phyloP scores from a whole-genome alignment of 2,888 invertebrate genomes.

The Harpalus rufipes region DNA sequence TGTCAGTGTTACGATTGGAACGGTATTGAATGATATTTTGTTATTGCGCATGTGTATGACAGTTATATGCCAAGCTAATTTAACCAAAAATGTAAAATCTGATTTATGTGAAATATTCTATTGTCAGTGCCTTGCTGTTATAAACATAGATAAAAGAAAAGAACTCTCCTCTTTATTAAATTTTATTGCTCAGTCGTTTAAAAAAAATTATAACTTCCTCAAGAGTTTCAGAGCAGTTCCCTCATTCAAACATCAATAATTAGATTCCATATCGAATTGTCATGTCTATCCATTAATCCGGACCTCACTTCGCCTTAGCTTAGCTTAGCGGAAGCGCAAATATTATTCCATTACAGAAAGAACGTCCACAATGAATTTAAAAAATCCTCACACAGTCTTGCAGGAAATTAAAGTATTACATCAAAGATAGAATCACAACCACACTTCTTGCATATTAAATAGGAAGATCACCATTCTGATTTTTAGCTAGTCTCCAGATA shows the following conservation, averaged over 20 bases:
- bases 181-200: not conserved
- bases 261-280: constrained; percentile 42
- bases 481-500: not conserved
- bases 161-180: too few relatives aligned
- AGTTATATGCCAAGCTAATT: too few relatives aligned
- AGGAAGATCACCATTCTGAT: not conserved
- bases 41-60: too few relatives aligned
- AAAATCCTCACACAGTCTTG: constrained; percentile 57
- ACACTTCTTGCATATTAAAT: constrained; percentile 10
- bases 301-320: not conserved
- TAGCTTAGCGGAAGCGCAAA: constrained; percentile 68
- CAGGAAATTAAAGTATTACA: constrained; percentile 73
- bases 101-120: too few relatives aligned
- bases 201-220: constrained; percentile 8
- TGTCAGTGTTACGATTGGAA: too few relatives aligned
- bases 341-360: constrained; percentile 71
- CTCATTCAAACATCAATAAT: constrained; percentile 37
- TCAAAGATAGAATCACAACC: constrained; percentile 67
- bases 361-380: constrained; percentile 72
- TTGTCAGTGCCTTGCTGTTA: too few relatives aligned
- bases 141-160: too few relatives aligned
- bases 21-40: too few relatives aligned
- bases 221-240: not conserved
- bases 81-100: too few relatives aligned
- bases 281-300: constrained; percentile 36